phyloP scores from a whole-genome alignment of 2,797 vertebrate genomes.

The Bovichtus diacanthus region DNA sequence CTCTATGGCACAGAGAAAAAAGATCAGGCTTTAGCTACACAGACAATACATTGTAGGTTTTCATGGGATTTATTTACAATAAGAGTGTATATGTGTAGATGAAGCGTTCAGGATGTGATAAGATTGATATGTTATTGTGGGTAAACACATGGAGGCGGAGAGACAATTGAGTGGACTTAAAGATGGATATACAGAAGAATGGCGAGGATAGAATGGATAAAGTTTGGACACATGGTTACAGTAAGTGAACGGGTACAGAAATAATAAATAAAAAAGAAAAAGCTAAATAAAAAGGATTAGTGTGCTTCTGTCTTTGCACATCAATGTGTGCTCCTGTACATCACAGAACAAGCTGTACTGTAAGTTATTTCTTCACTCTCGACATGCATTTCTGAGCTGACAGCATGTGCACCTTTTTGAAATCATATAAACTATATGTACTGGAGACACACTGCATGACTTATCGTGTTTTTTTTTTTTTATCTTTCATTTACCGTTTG shows the following conservation, averaged over 20 bases:
- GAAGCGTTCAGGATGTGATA: background rate
- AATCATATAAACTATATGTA: background rate
- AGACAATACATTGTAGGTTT: background rate
- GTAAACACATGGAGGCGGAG: background rate
- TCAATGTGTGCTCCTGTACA: background rate
- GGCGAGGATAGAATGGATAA: fast-evolving
- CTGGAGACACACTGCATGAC: conserved; percentile 32
- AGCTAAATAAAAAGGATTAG: background rate
- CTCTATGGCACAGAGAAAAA: background rate
- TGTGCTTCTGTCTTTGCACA: background rate
- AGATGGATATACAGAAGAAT: background rate
- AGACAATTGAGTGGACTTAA: background rate
- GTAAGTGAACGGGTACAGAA: background rate
- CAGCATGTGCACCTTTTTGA: conserved; percentile 37
- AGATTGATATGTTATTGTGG: background rate
- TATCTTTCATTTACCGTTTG: background rate
- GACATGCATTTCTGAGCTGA: background rate
- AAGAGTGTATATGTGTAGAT: background rate
- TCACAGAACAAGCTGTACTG: conserved; percentile 3
- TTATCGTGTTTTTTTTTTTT: background rate
- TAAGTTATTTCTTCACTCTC: background rate
- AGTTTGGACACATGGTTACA: background rate
- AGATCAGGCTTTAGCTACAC: no score
- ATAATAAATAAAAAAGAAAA: no score
- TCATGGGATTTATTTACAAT: background rate